Percentiles rank a stretch among this genome's conserved stretches.
phyloP scores from a whole-genome alignment of 2,888 invertebrate species.

The Agrotis ipsilon region DNA sequence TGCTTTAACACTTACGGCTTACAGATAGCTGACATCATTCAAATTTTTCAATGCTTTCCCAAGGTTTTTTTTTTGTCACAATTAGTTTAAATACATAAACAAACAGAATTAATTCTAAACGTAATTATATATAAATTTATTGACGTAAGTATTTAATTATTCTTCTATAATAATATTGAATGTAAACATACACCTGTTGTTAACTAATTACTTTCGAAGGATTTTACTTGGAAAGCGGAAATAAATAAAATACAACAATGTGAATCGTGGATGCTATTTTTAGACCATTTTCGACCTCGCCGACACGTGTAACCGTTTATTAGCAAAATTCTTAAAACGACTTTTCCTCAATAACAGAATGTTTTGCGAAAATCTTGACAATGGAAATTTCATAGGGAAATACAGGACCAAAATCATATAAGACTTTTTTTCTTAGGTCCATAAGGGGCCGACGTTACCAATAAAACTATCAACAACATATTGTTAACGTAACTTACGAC shows the following conservation, averaged over 20 bases:
- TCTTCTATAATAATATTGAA: conserved; percentile 19
- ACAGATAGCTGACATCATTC: not conserved
- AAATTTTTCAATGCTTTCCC: not conserved
- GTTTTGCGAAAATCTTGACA: not conserved
- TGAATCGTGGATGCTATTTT: conserved; percentile 8
- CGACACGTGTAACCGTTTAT: not conserved
- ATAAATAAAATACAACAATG: conserved; percentile 18
- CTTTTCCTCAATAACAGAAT: conserved; percentile 1
- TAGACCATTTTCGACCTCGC: conserved; percentile 10
- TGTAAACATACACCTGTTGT: conserved; percentile 24
- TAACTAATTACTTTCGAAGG: conserved; percentile 34
- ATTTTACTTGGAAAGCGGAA: conserved; percentile 28
- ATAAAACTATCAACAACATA: conserved; percentile 72
- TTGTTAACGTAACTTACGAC: conserved; percentile 57
- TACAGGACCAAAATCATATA: not conserved
- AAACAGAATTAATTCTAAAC: conserved; percentile 23
- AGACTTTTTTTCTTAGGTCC: conserved; percentile 26
- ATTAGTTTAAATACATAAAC: not conserved
- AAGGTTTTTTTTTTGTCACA: no score
- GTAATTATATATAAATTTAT: conserved; percentile 38
- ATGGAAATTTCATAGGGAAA: not conserved
- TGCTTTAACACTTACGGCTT: not conserved
- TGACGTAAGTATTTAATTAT: conserved; percentile 22
- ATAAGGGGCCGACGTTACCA: conserved; percentile 40
- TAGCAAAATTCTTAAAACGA: not conserved